Base-by-base conservation (phyloP, 2,113 vertebrate species). In the Clupea harengus region DNA sequence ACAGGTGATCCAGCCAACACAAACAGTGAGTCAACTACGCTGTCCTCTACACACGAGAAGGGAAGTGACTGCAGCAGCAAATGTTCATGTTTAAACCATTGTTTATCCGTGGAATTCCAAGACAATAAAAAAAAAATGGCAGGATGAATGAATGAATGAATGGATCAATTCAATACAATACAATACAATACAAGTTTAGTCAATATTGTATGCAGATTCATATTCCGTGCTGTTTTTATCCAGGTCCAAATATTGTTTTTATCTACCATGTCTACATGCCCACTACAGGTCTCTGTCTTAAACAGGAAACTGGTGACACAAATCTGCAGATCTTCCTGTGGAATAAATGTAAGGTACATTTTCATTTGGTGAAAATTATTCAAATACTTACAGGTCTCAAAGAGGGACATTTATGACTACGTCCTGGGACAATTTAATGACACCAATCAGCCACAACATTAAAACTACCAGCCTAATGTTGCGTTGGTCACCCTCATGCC, bases 1-100 rank as follows among this genome's bases (percentile, higher is more conserved):
- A 78, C 49, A 86, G 81, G 72, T 82, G 85, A 83, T 72, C 49
- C 32, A 75, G 85, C 88, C 86, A 87, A 89, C 28, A 72, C 84
- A 86, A 87, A 88, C 75, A 86, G 11, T 78, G 72, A 78, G 32
- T 81, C 84, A 83, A 82, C 82, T 45, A 47, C 50, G 39, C 75
- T 85, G 82, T 60, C 83, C 82, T 84, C 82, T 78, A 78, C 84
- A 83, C 82, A 78, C 25, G 32, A 78, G 72, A 22, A 60, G 54
- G 54, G 20, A 18, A 60, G 18, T 18, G 18, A 4, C 72, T 39
- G 72, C 25, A 39, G 28, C 25, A 78, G 72, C 72, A 78, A 13
- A 72, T 72, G 64, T 32, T 72, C 64, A 28, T 32, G 8, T 67
- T 25, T 67, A n/a, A 64, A 67, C 11, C n/a, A 32, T 6, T 78